phyloP scores from a whole-genome alignment of 2,888 invertebrate genomes.

The Altica lythri region DNA sequence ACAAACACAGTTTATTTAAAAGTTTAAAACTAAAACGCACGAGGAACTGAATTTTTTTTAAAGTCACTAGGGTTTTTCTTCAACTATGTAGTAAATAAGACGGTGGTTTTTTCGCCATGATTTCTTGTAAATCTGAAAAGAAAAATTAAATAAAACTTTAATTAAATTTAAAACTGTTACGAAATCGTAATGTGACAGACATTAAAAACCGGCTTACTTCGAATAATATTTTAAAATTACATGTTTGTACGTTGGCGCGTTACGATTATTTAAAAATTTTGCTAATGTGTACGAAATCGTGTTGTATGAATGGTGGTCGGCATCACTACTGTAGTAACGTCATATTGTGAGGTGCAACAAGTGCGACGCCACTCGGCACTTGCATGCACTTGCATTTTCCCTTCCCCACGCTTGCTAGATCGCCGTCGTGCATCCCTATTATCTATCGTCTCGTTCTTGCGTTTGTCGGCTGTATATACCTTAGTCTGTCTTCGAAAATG shows the following conservation, averaged over 20 bases:
- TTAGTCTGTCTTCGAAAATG: conserved; percentile 42
- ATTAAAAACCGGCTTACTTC: conserved; percentile 43
- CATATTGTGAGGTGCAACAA: conserved; percentile 60
- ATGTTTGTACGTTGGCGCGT: conserved; percentile 47
- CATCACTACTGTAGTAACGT: conserved; percentile 55
- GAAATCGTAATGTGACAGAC: conserved; percentile 18
- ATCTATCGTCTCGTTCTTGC: conserved; percentile 47
- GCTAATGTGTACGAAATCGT: conserved; percentile 46
- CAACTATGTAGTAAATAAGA: conserved; percentile 30
- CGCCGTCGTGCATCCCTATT: conserved; percentile 47
- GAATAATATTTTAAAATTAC: conserved; percentile 39
- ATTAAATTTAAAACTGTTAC: not conserved
- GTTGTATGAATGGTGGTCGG: conserved; percentile 54
- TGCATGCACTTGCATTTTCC: conserved; percentile 59
- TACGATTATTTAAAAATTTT: conserved; percentile 47
- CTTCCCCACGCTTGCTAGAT: conserved; percentile 42
- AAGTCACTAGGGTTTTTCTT: conserved; percentile 21
- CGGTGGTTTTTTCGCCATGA: conserved; percentile 44
- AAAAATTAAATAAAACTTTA: conserved; percentile 24
- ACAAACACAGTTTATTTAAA: conserved; percentile 29
- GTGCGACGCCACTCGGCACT: conserved; percentile 60
- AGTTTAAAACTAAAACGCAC: conserved; percentile 29
- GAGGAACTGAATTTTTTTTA: conserved; percentile 28
- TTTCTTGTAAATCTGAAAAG: conserved; percentile 40
- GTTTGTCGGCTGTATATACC: conserved; percentile 36